These are phyloP conservation scores for Drosophila bocki DNA, from an alignment of 1,140 invertebrate species.

Conservation along the genomic window DNA sequence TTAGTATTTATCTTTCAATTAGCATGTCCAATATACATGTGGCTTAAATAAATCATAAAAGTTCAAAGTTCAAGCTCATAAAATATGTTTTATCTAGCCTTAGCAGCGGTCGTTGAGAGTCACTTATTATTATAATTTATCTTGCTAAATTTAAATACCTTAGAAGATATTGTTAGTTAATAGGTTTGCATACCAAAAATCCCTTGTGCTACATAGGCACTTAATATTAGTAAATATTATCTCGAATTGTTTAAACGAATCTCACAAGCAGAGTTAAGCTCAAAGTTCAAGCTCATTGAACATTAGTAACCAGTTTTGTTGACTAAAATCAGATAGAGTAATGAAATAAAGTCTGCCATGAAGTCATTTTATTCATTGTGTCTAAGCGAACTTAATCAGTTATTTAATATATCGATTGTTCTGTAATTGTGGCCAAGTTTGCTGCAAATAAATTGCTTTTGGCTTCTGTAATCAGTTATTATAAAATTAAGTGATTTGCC, in stretches of 20 bases:
- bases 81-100: not conserved
- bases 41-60: not conserved
- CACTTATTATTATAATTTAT: not conserved
- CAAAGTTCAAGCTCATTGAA: constrained; percentile 23
- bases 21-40: not conserved
- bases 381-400: not conserved
- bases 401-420: constrained; percentile 4
- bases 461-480: not conserved
- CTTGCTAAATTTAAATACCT: not conserved
- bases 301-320: constrained; percentile 13
- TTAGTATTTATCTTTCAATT: not conserved
- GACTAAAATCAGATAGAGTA: not conserved
- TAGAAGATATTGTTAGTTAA: too few species aligned
- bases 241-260: not conserved
- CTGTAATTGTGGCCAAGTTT: not conserved
- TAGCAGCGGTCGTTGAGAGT: not conserved
- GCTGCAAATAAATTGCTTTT: not conserved
- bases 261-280: constrained; percentile 4
- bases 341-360: too few species aligned
- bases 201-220: not conserved
- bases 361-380: not conserved
- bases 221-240: constrained; percentile 4
- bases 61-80: constrained; percentile 6
- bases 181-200: not conserved
- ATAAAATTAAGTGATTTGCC: not conserved